phyloP scores from a whole-genome alignment of 2,113 vertebrate species.

The Myrmecophaga tridactyla region DNA sequence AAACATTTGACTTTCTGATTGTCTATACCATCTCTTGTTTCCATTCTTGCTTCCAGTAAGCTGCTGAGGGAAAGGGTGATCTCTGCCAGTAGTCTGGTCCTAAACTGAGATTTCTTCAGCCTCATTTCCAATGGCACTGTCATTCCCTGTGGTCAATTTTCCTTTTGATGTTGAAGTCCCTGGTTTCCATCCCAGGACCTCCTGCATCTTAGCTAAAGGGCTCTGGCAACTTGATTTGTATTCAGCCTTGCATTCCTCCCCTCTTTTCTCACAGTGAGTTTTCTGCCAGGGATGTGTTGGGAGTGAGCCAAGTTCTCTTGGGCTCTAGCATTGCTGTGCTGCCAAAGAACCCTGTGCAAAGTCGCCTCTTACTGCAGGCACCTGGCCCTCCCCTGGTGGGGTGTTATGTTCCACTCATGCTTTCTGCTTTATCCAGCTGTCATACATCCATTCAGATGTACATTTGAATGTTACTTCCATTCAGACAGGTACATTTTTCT shows the following conservation, averaged over 20 bases:
- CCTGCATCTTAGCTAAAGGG: slow-evolving; percentile 63
- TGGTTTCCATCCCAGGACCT: slow-evolving; percentile 63
- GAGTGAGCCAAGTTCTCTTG: slow-evolving; percentile 47
- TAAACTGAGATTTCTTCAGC: slow-evolving; percentile 49
- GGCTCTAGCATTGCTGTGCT: slow-evolving; percentile 27
- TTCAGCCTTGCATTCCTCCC: slow-evolving; percentile 64
- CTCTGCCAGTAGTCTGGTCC: not conserved
- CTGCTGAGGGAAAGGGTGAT: not conserved
- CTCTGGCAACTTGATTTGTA: slow-evolving; percentile 64
- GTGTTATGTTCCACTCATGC: slow-evolving; percentile 28
- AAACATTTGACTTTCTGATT: not conserved
- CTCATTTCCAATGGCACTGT: slow-evolving; percentile 40
- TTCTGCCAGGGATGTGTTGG: slow-evolving; percentile 59
- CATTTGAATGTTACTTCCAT: too few relatives aligned
- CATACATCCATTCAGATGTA: slow-evolving; percentile 54
- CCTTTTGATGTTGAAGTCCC: slow-evolving; percentile 56
- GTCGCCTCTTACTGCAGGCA: slow-evolving; percentile 22
- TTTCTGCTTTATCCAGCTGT: slow-evolving; percentile 46
- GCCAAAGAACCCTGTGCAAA: slow-evolving; percentile 60
- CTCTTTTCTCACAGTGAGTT: slow-evolving; percentile 61
- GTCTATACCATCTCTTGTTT: not conserved
- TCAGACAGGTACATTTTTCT: slow-evolving; percentile 52
- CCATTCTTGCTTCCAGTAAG: not conserved
- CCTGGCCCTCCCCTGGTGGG: slow-evolving; percentile 10
- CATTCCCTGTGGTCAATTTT: slow-evolving; percentile 48